Evolutionary conservation across 2,888 invertebrate species (phyloP).

Genomic region (Aelia acuminata): DNA sequence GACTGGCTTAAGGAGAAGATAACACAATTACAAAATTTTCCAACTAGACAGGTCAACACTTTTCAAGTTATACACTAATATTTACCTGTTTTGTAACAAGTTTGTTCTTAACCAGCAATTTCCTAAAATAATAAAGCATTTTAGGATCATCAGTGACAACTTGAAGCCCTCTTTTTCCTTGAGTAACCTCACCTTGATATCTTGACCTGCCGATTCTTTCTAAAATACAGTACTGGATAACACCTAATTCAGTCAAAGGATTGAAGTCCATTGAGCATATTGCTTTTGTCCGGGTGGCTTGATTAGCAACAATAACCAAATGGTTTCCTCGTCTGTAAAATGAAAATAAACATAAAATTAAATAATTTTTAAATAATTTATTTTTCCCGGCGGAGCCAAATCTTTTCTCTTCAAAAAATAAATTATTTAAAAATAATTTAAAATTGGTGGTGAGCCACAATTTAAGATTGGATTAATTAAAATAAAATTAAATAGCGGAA

Average conservation of each 20-base stretch:
- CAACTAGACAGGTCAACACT: too few species aligned
- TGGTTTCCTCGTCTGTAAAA: slow-evolving; percentile 74
- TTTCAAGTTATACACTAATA: too few species aligned
- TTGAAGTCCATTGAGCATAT: slow-evolving; percentile 71
- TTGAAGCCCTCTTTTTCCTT: slow-evolving; percentile 75
- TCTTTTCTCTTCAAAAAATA: too few species aligned
- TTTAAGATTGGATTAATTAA: too few species aligned
- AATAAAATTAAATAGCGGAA: too few species aligned
- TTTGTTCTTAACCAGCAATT: slow-evolving; percentile 74
- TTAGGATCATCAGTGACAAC: slow-evolving; percentile 75
- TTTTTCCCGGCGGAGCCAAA: too few species aligned
- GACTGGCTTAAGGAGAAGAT: too few species aligned
- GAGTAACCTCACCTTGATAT: slow-evolving; percentile 78
- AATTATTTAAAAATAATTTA: too few species aligned
- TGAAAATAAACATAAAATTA: background rate
- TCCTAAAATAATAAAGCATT: slow-evolving; percentile 76
- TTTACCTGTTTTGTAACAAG: slow-evolving; percentile 76
- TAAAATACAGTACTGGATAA: slow-evolving; percentile 78
- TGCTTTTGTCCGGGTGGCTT: slow-evolving; percentile 74
- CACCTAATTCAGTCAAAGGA: slow-evolving; percentile 69
- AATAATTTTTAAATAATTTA: too few species aligned
- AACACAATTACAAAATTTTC: too few species aligned
- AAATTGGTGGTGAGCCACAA: too few species aligned
- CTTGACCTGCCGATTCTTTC: slow-evolving; percentile 83
- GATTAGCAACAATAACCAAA: slow-evolving; percentile 81